These are phyloP conservation scores for Eospalax fontanierii DNA, from an alignment of 2,797 vertebrate genomes.

Conservation along the genomic window DNA sequence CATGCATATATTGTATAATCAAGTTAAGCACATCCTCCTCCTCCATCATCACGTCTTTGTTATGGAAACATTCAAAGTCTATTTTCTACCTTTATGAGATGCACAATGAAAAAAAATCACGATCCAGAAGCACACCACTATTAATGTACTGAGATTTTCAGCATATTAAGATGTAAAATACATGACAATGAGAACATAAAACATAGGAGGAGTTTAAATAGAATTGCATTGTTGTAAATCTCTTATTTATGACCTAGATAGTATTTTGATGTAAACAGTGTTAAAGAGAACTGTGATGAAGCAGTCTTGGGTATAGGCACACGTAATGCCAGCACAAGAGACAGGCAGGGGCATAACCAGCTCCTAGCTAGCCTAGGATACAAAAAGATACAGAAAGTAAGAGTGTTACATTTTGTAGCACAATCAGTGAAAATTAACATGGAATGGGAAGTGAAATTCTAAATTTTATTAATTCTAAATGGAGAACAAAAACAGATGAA, in stretches of 20 bases:
- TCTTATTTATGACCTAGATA: neutral
- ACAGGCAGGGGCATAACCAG: neutral
- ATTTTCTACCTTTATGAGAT: neutral
- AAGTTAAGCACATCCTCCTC: neutral
- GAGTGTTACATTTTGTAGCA: neutral
- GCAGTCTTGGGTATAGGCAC: no score
- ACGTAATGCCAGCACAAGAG: neutral
- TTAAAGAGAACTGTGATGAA: neutral
- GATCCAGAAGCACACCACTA: no score
- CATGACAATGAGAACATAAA: neutral
- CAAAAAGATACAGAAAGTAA: neutral
- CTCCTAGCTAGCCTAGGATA: neutral
- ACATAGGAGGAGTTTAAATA: neutral
- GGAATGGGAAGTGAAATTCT: neutral
- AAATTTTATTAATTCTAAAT: conserved; percentile 30
- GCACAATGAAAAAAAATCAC: neutral
- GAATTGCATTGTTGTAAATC: neutral
- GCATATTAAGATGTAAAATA: neutral
- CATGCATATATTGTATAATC: neutral
- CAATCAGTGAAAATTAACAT: neutral
- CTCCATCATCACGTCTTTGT: neutral
- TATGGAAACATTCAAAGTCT: neutral
- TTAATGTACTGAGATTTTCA: neutral
- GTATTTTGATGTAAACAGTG: neutral
- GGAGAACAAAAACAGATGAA: neutral